A percentile compares a stretch with the other conserved stretches of the same genome.
Evolutionary conservation across 2,888 invertebrate genomes (phyloP).

Genomic region (Tiliacea citrago): DNA sequence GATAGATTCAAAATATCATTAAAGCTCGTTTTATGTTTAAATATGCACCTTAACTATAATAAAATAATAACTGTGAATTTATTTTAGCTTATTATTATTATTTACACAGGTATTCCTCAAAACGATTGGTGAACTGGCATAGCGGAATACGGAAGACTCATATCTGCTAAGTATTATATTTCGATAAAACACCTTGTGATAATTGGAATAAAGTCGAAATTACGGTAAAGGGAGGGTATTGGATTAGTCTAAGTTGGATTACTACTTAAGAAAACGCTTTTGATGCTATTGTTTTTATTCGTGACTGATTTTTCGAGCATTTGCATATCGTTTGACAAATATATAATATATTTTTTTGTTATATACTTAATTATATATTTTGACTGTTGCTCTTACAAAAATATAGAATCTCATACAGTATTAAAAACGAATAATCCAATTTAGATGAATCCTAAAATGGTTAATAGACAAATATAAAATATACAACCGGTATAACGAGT

Average conservation of each 20-base stretch:
- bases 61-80: neutral
- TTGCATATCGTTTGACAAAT: slow-evolving; percentile 42
- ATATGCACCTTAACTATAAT: neutral
- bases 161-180: slow-evolving; percentile 55
- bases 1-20: neutral
- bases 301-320: slow-evolving; percentile 51
- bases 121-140: slow-evolving; percentile 25
- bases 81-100: slow-evolving; percentile 27
- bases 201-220: slow-evolving; percentile 51
- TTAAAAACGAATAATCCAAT: slow-evolving; percentile 46
- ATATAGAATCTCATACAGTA: slow-evolving; percentile 31
- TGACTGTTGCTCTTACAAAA: slow-evolving; percentile 16
- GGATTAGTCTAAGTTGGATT: slow-evolving; percentile 57
- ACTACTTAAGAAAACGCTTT: slow-evolving; percentile 21
- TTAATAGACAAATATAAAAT: slow-evolving; percentile 37
- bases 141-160: slow-evolving; percentile 46
- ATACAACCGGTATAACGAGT: slow-evolving; percentile 38
- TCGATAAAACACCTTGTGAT: slow-evolving; percentile 48
- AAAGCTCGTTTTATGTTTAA: neutral
- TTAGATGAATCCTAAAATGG: slow-evolving; percentile 48
- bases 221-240: slow-evolving; percentile 37
- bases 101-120: slow-evolving; percentile 50
- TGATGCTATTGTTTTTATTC: slow-evolving; percentile 27
- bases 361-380: slow-evolving; percentile 8
- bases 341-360: slow-evolving; percentile 10